Evolutionary conservation across 2,113 vertebrate species (phyloP).

Genomic region (Phalacrocorax carbo): DNA sequence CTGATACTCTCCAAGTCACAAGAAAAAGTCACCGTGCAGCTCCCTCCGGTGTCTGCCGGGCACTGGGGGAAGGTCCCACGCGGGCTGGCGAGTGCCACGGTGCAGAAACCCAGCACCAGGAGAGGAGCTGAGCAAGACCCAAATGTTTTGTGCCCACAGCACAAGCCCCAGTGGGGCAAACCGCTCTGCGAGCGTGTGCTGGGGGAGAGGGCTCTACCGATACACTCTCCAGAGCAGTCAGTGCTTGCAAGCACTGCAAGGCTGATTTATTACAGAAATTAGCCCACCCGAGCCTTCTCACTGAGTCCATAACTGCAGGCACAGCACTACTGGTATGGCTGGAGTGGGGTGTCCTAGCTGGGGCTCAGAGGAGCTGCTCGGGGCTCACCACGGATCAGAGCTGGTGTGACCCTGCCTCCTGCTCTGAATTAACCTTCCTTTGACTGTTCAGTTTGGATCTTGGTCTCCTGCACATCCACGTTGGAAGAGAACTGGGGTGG

Average conservation of each 20-base stretch:
- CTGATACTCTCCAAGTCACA: neutral
- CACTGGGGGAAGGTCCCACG: accelerated
- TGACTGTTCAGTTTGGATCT: accelerated
- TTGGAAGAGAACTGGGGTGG: neutral
- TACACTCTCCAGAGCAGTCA: neutral
- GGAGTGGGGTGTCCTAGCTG: accelerated
- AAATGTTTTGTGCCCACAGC: neutral
- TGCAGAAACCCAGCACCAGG: too few relatives aligned
- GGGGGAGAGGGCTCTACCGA: neutral
- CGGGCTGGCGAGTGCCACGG: accelerated
- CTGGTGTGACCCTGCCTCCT: neutral
- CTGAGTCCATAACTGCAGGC: neutral
- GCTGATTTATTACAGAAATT: neutral
- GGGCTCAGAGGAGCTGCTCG: neutral
- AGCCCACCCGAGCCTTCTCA: neutral
- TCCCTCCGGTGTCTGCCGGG: neutral
- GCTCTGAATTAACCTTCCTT: neutral
- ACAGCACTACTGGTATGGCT: neutral
- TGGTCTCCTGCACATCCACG: neutral
- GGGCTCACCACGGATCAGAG: neutral
- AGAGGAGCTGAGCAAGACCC: neutral
- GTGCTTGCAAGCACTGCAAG: accelerated
- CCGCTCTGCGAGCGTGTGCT: neutral
- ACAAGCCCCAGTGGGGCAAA: neutral
- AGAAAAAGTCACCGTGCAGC: neutral